Percentiles rank a stretch among this genome's conserved stretches.
These are phyloP conservation scores for Anguilla megastoma DNA, from an alignment of 2,797 vertebrate genomes.

Conservation along the genomic window DNA sequence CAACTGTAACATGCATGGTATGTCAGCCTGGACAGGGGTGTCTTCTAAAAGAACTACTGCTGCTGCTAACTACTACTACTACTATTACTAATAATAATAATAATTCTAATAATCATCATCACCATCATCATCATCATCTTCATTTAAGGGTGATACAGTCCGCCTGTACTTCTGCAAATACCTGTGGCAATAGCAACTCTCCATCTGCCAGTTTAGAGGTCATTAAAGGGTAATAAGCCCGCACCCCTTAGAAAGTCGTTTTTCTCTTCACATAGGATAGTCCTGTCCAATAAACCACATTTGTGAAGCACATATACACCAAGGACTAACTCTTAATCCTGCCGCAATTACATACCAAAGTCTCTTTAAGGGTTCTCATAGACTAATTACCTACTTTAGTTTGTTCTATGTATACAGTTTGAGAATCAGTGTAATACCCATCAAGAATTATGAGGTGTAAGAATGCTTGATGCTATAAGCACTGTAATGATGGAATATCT, in stretches of 20 bases:
- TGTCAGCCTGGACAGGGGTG: not conserved
- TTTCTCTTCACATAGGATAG: not conserved
- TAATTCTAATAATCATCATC: not conserved
- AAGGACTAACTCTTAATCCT: not conserved
- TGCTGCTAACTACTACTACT: not conserved
- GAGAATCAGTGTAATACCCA: constrained; percentile 1
- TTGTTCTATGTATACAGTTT: not conserved
- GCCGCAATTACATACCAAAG: constrained; percentile 1
- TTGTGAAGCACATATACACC: not conserved
- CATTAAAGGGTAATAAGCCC: constrained; percentile 9
- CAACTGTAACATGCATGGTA: not conserved
- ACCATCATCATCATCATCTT: not conserved
- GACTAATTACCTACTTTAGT: not conserved
- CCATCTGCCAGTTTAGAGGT: not conserved
- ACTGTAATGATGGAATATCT: not conserved
- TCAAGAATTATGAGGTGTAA: constrained; percentile 15
- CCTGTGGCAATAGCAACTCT: constrained; percentile 2
- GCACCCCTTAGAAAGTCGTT: not conserved
- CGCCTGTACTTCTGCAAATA: not conserved
- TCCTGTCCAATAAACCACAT: not conserved
- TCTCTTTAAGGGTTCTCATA: constrained; percentile 11
- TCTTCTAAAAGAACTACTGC: not conserved
- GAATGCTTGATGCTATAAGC: constrained; percentile 16
- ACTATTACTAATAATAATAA: not conserved
- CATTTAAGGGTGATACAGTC: not conserved